Conservation (phyloP, 2,113 vertebrate genomes). For the Poecile atricapillus region DNA sequence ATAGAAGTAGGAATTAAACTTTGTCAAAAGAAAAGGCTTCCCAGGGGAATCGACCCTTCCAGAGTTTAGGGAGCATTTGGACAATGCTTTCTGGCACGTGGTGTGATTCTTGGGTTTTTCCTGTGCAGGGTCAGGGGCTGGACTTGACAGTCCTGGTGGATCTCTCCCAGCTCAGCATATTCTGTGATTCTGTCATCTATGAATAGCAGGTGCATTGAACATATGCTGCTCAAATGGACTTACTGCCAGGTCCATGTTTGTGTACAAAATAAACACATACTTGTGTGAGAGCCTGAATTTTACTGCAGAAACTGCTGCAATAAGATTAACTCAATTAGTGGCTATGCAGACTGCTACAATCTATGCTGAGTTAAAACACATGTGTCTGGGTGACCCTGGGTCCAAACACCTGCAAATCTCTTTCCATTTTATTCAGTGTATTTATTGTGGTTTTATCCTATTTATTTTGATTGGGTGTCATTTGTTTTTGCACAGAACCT, state of each 20-base stretch:
- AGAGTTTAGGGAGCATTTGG: not conserved
- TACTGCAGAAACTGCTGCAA: not conserved
- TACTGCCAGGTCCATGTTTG: not conserved
- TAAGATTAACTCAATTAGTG: not conserved
- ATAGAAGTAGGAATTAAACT: not conserved
- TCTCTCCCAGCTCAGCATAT: not conserved
- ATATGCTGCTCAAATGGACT: not conserved
- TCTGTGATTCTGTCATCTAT: not conserved
- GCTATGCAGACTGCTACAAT: not conserved
- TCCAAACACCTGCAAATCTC: slow-evolving; percentile 33
- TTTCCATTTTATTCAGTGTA: not conserved
- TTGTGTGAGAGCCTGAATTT: not conserved
- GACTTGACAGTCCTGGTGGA: not conserved
- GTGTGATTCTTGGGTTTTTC: not conserved
- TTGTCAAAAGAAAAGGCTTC: not conserved
- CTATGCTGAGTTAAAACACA: not conserved
- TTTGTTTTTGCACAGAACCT: slow-evolving; percentile 3
- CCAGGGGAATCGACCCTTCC: not conserved
- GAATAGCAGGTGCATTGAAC: not conserved
- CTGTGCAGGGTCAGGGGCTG: not conserved
- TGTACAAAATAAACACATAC: not conserved
- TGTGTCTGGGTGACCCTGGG: not conserved
- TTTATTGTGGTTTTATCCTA: not conserved
- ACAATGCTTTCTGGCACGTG: not conserved
- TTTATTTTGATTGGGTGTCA: slow-evolving; percentile 23